Percentiles rank a stretch among this genome's conserved stretches.
These are phyloP conservation scores for Oriolus oriolus DNA, from an alignment of 2,113 vertebrate species.

Conservation along the genomic window DNA sequence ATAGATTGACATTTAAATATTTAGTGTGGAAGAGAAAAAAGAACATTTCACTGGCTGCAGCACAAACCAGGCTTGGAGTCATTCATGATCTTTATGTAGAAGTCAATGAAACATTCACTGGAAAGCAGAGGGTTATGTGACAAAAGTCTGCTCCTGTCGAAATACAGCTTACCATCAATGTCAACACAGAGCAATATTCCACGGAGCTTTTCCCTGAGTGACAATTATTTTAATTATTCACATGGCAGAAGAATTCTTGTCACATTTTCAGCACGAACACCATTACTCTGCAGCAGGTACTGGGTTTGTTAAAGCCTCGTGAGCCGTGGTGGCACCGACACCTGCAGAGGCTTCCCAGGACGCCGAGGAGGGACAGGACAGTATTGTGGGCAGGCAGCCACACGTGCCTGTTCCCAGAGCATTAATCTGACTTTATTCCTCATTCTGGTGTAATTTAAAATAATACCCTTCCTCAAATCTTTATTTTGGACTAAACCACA, in stretches of 20 bases:
- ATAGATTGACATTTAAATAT: background rate
- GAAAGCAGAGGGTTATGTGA: background rate
- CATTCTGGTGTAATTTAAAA: background rate
- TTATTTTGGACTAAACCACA: background rate
- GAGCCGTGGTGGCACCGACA: background rate
- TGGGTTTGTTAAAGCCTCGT: rapidly evolving
- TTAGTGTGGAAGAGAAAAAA: background rate
- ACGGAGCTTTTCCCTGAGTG: background rate
- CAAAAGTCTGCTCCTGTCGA: background rate
- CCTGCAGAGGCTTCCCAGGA: background rate
- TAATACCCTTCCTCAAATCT: rapidly evolving
- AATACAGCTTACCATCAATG: background rate
- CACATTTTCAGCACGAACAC: rapidly evolving
- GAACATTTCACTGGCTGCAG: background rate
- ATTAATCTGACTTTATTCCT: background rate
- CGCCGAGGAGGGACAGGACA: background rate
- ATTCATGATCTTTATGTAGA: background rate
- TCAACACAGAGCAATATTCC: rapidly evolving
- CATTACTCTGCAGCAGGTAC: rapidly evolving
- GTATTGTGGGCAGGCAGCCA: rapidly evolving
- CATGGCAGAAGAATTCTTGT: background rate
- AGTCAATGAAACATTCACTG: background rate
- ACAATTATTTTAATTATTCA: background rate
- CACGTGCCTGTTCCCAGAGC: background rate
- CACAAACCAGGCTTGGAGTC: background rate